Evolutionary conservation across 1,140 invertebrate genomes (phyloP).

Genomic region (Eriocheir sinensis): DNA sequence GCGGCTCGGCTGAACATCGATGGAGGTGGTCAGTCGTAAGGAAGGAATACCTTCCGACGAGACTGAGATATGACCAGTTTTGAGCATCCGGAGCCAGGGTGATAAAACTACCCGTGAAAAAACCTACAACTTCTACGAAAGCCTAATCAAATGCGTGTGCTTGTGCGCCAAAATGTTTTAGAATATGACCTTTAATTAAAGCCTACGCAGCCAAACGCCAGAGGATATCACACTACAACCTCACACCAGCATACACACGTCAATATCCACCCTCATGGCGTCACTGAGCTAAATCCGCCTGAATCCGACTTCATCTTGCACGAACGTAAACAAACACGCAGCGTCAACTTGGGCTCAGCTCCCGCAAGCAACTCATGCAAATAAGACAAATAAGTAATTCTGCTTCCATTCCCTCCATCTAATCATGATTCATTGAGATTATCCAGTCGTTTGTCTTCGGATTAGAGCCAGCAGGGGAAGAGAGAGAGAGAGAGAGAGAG

Average conservation of each 20-base stretch:
- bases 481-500: background rate
- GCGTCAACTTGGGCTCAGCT: background rate
- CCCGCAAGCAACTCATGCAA: constrained; percentile 47
- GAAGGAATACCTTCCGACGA: no score
- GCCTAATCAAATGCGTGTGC: no score
- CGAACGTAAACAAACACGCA: constrained; percentile 5
- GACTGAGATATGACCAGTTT: no score
- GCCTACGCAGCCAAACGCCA: no score
- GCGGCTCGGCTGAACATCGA: no score
- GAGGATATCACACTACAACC: background rate
- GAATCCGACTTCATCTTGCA: constrained; percentile 13
- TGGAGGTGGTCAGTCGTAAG: no score
- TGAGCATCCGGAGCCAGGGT: no score
- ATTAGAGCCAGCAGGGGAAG: background rate
- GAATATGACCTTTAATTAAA: no score
- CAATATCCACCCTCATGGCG: background rate
- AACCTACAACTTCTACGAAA: no score
- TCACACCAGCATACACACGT: background rate
- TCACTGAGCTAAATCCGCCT: background rate
- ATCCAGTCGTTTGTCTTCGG: constrained; percentile 54
- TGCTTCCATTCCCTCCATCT: constrained; percentile 5
- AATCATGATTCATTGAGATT: constrained; percentile 63
- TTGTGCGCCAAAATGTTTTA: no score
- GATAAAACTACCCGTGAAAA: no score
- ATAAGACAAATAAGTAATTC: constrained; percentile 65